phyloP scores from a whole-genome alignment of 2,888 invertebrate species.

The Drosophila rellima region DNA sequence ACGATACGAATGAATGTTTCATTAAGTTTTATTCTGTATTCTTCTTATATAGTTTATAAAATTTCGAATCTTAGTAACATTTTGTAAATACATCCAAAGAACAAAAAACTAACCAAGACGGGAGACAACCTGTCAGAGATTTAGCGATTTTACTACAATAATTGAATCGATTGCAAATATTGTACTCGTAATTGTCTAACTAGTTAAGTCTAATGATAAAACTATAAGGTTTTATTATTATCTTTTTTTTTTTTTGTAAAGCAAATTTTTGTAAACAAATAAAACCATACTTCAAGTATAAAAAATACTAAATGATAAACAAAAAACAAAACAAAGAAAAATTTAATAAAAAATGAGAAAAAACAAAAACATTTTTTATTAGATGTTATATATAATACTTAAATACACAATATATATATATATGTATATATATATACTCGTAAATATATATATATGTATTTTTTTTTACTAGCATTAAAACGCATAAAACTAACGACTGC shows the following conservation, averaged over 20 bases:
- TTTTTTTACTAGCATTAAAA: constrained; percentile 47
- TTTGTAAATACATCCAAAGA: constrained; percentile 51
- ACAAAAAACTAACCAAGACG: constrained; percentile 26
- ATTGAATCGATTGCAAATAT: constrained; percentile 43
- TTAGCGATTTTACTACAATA: constrained; percentile 67
- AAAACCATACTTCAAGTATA: constrained; percentile 49
- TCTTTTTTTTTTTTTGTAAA: constrained; percentile 50
- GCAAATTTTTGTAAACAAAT: constrained; percentile 42
- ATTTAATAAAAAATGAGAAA: background rate
- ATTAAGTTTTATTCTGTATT: constrained; percentile 4
- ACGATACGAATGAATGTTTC: constrained; percentile 6
- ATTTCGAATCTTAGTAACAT: constrained; percentile 43
- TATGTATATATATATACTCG: constrained; percentile 8
- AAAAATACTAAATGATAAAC: constrained; percentile 10
- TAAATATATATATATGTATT: constrained; percentile 29
- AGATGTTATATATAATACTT: constrained; percentile 42
- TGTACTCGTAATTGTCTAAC: constrained; percentile 49
- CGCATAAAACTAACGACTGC: constrained; percentile 66
- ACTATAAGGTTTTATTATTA: constrained; percentile 36
- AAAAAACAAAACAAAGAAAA: constrained; percentile 2
- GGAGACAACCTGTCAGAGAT: constrained; percentile 26
- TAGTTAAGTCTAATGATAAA: constrained; percentile 46
- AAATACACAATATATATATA: constrained; percentile 6
- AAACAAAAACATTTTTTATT: constrained; percentile 42
- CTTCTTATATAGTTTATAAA: background rate